Percentiles rank a stretch among this genome's conserved stretches.
phyloP scores from a whole-genome alignment of 2,797 vertebrate species.

The Tinamus major region DNA sequence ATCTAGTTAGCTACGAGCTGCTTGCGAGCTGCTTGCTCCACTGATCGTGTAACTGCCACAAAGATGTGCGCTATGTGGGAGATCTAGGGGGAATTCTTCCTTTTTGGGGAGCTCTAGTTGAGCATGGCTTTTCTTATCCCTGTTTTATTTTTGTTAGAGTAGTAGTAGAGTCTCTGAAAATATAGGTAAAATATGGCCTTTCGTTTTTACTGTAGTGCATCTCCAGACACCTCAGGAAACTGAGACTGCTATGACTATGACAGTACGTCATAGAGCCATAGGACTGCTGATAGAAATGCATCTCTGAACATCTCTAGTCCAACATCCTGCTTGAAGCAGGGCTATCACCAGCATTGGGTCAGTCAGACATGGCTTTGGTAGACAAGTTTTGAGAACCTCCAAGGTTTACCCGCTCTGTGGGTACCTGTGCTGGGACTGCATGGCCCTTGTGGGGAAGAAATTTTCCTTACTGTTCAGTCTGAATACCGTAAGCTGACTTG shows the following conservation, averaged over 20 bases:
- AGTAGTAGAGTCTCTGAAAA: background rate
- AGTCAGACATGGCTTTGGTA: background rate
- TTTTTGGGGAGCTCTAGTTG: background rate
- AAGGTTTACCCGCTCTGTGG: background rate
- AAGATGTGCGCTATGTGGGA: background rate
- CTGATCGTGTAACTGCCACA: background rate
- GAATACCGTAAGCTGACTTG: background rate
- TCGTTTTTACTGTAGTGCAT: background rate
- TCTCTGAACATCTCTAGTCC: background rate
- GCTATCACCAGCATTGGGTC: background rate
- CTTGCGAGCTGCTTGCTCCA: background rate
- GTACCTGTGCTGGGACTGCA: background rate
- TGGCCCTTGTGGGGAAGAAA: background rate
- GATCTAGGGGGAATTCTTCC: background rate
- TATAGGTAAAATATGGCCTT: background rate
- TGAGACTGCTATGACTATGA: too few species aligned
- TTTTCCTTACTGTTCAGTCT: background rate
- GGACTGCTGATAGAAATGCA: background rate
- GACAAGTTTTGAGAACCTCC: background rate
- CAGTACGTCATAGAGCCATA: background rate
- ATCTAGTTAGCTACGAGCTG: background rate
- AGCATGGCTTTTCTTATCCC: background rate
- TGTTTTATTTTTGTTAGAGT: background rate
- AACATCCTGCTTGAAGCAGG: background rate
- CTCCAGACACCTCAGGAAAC: background rate